Evolutionary conservation across 2,888 invertebrate genomes (phyloP).

Genomic region (Heliconius erato): DNA sequence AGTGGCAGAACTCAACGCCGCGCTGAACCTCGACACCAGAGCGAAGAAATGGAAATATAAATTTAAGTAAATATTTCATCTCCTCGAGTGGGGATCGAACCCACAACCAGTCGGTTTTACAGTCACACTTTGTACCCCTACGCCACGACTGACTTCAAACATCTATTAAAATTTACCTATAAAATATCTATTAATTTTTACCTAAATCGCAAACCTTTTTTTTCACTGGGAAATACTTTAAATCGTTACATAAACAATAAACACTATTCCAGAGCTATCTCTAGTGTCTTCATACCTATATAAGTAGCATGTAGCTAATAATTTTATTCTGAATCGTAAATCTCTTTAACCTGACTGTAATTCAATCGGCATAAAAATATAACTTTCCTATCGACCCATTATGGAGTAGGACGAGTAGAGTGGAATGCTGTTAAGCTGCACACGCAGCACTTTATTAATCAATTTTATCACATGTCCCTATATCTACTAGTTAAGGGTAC

Average conservation of each 20-base stretch:
- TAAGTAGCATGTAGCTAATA: not conserved
- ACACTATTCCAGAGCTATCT: not conserved
- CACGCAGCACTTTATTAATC: slow-evolving; percentile 23
- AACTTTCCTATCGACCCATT: slow-evolving; percentile 23
- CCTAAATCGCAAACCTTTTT: too few relatives aligned
- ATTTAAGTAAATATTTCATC: too few relatives aligned
- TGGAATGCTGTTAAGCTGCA: slow-evolving; percentile 31
- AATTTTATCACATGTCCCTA: slow-evolving; percentile 17
- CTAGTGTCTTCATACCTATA: not conserved
- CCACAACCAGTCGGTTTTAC: too few relatives aligned
- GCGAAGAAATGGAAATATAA: too few relatives aligned
- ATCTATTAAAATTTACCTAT: too few relatives aligned
- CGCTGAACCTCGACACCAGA: too few relatives aligned
- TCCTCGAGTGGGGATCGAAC: too few relatives aligned
- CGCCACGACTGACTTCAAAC: too few relatives aligned
- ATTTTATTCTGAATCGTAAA: slow-evolving; percentile 7
- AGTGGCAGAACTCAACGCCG: too few relatives aligned
- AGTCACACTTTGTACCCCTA: too few relatives aligned
- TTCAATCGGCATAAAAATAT: slow-evolving; percentile 40
- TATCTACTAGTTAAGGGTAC: not conserved
- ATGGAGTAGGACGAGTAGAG: slow-evolving; percentile 20
- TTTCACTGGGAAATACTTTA: too few relatives aligned
- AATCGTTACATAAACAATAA: not conserved
- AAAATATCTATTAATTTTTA: too few relatives aligned
- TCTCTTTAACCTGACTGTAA: slow-evolving; percentile 24